A percentile compares a stretch with the other conserved stretches of the same genome.
These are phyloP conservation scores for Leptocoma aspasia DNA, from an alignment of 2,113 vertebrate genomes.

Conservation along the genomic window DNA sequence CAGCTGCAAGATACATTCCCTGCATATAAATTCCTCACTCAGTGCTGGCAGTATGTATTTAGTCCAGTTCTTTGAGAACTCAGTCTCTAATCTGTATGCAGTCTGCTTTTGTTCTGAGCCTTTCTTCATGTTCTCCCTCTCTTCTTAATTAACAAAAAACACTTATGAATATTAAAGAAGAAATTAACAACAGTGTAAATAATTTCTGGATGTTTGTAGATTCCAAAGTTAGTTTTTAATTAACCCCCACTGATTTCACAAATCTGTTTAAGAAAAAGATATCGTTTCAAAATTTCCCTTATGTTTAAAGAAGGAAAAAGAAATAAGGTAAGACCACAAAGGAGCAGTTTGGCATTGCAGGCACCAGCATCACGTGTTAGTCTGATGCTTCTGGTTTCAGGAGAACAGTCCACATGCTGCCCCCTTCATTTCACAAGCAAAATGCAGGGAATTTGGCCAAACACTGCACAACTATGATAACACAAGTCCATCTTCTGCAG, in stretches of 20 bases:
- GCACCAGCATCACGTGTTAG: not conserved
- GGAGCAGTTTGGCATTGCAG: not conserved
- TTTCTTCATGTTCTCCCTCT: conserved; percentile 66
- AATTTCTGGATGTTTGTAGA: conserved; percentile 72
- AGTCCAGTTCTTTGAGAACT: conserved; percentile 37
- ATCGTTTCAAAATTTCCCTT: conserved; percentile 19
- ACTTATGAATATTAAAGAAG: conserved; percentile 77
- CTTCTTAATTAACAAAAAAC: conserved; percentile 76
- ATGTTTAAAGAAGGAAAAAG: not conserved
- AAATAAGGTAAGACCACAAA: not conserved
- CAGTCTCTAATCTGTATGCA: conserved; percentile 64
- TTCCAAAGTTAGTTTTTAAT: conserved; percentile 72
- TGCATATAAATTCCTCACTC: conserved; percentile 28
- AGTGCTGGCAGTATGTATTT: not conserved
- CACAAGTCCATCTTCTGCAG: not conserved
- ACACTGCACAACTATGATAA: not conserved
- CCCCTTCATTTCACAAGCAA: not conserved
- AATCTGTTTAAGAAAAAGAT: conserved; percentile 20
- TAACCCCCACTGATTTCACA: conserved; percentile 68
- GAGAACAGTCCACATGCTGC: not conserved
- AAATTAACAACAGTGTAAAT: conserved; percentile 78
- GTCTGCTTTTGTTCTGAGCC: conserved; percentile 37
- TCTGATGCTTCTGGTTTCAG: not conserved
- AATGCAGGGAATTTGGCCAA: not conserved
- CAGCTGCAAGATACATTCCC: not conserved